phyloP scores from a whole-genome alignment of 1,140 invertebrate genomes.

The Eriosoma lanigerum region DNA sequence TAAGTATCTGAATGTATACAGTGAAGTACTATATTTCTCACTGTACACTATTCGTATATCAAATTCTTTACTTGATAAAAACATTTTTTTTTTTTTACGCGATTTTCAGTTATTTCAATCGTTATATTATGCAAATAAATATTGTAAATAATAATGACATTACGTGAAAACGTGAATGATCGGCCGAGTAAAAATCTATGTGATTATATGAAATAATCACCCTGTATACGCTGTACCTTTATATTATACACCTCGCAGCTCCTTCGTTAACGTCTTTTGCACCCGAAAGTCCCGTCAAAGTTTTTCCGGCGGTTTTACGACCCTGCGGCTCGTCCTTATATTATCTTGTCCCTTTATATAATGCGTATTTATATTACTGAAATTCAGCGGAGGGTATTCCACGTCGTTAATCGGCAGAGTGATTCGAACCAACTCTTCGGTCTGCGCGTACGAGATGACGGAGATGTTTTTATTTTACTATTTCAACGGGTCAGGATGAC shows the following conservation, averaged over 20 bases:
- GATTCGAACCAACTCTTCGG: not conserved
- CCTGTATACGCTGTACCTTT: not conserved
- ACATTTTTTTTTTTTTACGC: too few species aligned
- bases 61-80: too few species aligned
- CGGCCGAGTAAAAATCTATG: too few species aligned
- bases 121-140: too few species aligned
- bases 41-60: too few species aligned
- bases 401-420: not conserved
- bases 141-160: too few species aligned
- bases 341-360: not conserved
- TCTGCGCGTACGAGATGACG: not conserved
- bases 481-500: too few species aligned
- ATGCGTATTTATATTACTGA: not conserved
- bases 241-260: not conserved
- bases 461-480: not conserved
- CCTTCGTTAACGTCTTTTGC: conserved; percentile 43
- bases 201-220: not conserved
- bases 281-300: conserved; percentile 12
- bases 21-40: too few species aligned
- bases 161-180: too few species aligned
- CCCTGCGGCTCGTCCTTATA: not conserved
- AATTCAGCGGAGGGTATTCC: not conserved
- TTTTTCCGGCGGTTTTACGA: conserved; percentile 21
- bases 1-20: too few species aligned
- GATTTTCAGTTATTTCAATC: too few species aligned